These are phyloP conservation scores for Vanessa tameamea DNA, from an alignment of 1,140 invertebrate species.

Conservation along the genomic window DNA sequence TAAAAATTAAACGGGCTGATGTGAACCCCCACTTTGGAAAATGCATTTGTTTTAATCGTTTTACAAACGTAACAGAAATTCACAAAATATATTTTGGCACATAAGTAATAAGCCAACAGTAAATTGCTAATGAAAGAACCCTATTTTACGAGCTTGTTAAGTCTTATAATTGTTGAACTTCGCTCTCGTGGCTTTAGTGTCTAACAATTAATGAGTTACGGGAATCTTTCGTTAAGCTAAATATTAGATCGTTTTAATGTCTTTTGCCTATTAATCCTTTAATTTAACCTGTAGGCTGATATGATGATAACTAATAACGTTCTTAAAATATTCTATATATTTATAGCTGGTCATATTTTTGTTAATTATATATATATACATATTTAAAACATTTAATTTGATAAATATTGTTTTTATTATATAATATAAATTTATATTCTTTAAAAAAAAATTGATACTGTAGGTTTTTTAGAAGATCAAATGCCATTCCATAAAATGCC, in stretches of 20 bases:
- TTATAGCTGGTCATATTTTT: no score
- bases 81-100: conserved; percentile 5
- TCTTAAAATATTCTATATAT: not conserved
- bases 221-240: conserved; percentile 38
- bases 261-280: not conserved
- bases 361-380: no score
- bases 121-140: conserved; percentile 49
- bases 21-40: no score
- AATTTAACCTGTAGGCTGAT: not conserved
- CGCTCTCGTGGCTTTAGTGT: conserved; percentile 48
- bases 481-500: no score
- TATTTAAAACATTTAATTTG: no score
- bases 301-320: not conserved
- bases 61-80: not conserved
- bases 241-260: conserved; percentile 35
- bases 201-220: conserved; percentile 38
- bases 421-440: no score
- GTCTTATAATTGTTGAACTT: conserved; percentile 69
- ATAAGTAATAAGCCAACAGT: conserved; percentile 22
- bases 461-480: no score
- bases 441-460: no score
- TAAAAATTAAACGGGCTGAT: no score
- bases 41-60: not conserved
- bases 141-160: conserved; percentile 62
- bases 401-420: no score